Percentiles rank a stretch among this genome's conserved stretches.
These are phyloP conservation scores for Nymphalis polychloros DNA, from an alignment of 2,888 invertebrate genomes.

Conservation along the genomic window DNA sequence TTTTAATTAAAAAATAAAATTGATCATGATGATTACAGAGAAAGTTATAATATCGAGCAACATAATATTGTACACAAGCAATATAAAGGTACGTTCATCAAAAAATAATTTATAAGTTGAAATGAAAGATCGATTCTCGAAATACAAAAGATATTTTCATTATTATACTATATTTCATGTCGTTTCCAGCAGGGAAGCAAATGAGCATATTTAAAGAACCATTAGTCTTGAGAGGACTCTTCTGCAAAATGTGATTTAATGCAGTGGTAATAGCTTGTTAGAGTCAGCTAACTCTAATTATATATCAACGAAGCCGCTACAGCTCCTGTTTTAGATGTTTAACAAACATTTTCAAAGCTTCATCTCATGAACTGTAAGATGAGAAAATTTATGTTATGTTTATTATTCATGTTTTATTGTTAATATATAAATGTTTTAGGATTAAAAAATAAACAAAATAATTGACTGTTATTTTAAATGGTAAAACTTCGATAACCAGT, in stretches of 20 bases:
- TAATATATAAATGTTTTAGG: too few species aligned
- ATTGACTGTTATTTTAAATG: too few species aligned
- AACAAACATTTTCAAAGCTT: constrained; percentile 9
- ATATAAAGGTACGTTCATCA: too few species aligned
- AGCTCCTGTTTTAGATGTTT: constrained; percentile 11
- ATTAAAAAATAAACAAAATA: too few species aligned
- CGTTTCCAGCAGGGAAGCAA: constrained; percentile 3
- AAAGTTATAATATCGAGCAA: too few species aligned
- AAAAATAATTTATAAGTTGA: too few species aligned
- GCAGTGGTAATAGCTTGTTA: constrained; percentile 18
- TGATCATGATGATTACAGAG: too few species aligned
- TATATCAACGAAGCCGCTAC: constrained; percentile 11
- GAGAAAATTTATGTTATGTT: not conserved
- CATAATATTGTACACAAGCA: too few species aligned
- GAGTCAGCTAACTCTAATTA: constrained; percentile 17
- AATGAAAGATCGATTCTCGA: not conserved
- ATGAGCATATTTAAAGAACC: constrained; percentile 6
- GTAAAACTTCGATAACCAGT: too few species aligned
- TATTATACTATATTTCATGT: not conserved
- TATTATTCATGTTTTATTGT: not conserved
- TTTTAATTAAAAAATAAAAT: too few species aligned
- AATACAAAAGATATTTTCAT: not conserved
- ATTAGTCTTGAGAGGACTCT: constrained; percentile 11
- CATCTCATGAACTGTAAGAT: not conserved
- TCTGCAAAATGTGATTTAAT: constrained; percentile 17